Percentiles rank a stretch among this genome's conserved stretches.
These are phyloP conservation scores for Mesoclemmys tuberculata DNA, from an alignment of 2,113 vertebrate species.

Conservation along the genomic window DNA sequence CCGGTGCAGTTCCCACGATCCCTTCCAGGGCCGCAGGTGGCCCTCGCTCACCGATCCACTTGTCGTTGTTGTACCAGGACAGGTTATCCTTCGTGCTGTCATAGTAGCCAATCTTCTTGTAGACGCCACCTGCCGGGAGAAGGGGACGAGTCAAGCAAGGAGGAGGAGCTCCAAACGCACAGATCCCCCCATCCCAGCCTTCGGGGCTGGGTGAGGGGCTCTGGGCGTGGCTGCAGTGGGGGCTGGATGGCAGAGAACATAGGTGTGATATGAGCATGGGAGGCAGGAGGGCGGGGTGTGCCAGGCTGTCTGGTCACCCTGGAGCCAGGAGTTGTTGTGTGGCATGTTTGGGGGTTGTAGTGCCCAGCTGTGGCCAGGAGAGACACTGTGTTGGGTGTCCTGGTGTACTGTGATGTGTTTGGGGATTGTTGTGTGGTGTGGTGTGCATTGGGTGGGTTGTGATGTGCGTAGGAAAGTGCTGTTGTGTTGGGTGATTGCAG, in stretches of 20 bases:
- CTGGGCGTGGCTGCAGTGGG: neutral
- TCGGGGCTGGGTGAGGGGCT: neutral
- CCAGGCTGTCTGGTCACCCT: neutral
- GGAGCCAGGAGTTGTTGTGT: neutral
- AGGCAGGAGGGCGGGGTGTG: no score
- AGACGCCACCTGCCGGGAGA: constrained; percentile 83
- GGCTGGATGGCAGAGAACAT: neutral
- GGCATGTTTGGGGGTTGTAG: neutral
- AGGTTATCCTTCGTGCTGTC: constrained; percentile 95
- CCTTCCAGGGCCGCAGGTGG: neutral
- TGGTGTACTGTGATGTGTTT: no score
- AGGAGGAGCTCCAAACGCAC: fast-evolving
- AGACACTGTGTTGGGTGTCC: no score
- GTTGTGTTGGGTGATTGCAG: neutral
- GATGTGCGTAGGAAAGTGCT: neutral
- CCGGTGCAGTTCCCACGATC: neutral
- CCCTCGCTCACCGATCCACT: constrained; percentile 88
- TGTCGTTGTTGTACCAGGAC: constrained; percentile 92
- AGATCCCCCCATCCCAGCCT: neutral
- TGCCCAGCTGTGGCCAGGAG: no score
- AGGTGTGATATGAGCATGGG: neutral
- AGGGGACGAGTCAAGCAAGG: neutral
- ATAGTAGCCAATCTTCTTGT: constrained; percentile 96
- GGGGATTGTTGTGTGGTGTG: neutral
- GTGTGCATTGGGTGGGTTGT: neutral